A percentile compares a stretch with the other conserved stretches of the same genome.
phyloP scores from a whole-genome alignment of 2,113 vertebrate species.

The Loxodonta africana region DNA sequence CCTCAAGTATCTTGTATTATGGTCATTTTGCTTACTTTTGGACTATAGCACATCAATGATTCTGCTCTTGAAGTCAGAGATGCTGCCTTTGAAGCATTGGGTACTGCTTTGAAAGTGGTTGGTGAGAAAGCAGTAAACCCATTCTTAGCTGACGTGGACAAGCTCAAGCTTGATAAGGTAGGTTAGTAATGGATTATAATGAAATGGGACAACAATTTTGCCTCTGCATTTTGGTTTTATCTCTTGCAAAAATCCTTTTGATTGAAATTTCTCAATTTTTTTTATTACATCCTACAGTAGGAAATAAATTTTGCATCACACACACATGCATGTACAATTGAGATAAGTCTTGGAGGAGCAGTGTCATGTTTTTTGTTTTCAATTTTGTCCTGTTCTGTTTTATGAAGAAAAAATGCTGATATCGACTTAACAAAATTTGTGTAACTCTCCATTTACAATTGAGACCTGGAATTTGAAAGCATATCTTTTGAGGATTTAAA shows the following conservation, averaged over 20 bases:
- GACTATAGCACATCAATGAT: conserved; percentile 96
- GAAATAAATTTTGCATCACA: background rate
- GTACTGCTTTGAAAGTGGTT: conserved; percentile 97
- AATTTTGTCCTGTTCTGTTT: conserved; percentile 14
- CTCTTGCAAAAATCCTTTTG: background rate
- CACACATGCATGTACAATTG: background rate
- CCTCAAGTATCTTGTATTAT: conserved; percentile 34
- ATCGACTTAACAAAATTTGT: conserved; percentile 22
- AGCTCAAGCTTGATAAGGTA: conserved; percentile 98
- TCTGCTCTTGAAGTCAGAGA: conserved; percentile 98
- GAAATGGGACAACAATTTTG: background rate
- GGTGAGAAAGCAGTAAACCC: conserved; percentile 98
- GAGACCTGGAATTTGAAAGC: conserved; percentile 21
- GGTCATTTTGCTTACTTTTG: conserved; percentile 65
- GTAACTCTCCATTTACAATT: conserved; percentile 19
- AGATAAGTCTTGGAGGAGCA: background rate
- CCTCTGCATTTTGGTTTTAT: conserved; percentile 24
- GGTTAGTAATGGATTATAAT: conserved; percentile 73
- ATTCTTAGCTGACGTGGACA: conserved; percentile 96
- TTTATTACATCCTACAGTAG: background rate
- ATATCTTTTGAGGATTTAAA: conserved; percentile 40
- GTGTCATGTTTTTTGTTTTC: background rate
- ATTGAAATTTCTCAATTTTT: background rate
- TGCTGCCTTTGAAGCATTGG: conserved; percentile 97
- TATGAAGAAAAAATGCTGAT: conserved; percentile 5